These are phyloP conservation scores for Procambarus virginalis DNA, from an alignment of 1,140 invertebrate species.

Conservation along the genomic window DNA sequence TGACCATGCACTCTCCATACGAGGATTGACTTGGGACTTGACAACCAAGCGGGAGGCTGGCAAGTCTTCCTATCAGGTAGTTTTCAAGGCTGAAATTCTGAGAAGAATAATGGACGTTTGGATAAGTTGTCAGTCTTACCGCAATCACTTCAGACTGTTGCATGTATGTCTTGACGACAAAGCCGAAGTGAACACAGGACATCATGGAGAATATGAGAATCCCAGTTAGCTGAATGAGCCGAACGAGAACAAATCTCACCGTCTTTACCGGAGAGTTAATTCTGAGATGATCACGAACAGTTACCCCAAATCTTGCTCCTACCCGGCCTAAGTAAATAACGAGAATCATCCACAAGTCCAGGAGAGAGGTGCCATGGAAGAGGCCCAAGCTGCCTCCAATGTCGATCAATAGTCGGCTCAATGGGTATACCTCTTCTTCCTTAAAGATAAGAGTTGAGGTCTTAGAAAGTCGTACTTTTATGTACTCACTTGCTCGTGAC, in stretches of 20 bases:
- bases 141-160: background rate
- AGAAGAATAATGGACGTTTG: background rate
- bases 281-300: no score
- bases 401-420: slow-evolving; percentile 20
- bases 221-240: background rate
- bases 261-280: no score
- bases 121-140: background rate
- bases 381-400: slow-evolving; percentile 30
- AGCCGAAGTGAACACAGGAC: background rate
- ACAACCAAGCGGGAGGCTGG: slow-evolving; percentile 20
- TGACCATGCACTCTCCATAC: background rate
- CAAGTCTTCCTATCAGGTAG: slow-evolving; percentile 9
- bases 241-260: no score
- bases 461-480: background rate
- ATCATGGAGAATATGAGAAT: background rate
- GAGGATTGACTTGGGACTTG: background rate
- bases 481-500: no score
- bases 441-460: background rate
- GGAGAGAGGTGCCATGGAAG: slow-evolving; percentile 25
- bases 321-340: no score
- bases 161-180: slow-evolving; percentile 1
- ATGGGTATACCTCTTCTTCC: slow-evolving; percentile 9
- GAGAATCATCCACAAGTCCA: slow-evolving; percentile 22
- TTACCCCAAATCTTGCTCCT: no score
- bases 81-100: background rate